Evolutionary conservation across 2,888 invertebrate species (phyloP).

Genomic region (Eulithis prunata): DNA sequence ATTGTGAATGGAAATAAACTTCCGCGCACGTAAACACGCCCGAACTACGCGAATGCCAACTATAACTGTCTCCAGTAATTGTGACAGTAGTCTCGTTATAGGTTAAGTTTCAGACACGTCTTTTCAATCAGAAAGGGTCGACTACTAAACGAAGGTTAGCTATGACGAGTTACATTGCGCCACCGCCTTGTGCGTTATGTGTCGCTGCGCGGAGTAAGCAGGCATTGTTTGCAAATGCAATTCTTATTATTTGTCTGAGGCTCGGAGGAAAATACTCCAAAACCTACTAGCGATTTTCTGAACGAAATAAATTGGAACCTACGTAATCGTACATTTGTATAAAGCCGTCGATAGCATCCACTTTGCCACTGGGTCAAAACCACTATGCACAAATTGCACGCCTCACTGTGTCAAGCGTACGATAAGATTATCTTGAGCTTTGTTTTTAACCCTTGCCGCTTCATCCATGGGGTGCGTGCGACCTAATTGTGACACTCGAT

Average conservation of each 20-base stretch:
- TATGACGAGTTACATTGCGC: too few species aligned
- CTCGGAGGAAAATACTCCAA: too few species aligned
- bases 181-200: too few species aligned
- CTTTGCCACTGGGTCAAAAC: neutral
- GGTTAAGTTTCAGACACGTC: neutral
- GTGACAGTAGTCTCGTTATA: neutral
- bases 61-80: conserved; percentile 13
- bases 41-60: conserved; percentile 17
- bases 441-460: conserved; percentile 20
- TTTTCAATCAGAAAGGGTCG: neutral
- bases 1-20: conserved; percentile 34
- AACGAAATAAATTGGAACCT: too few species aligned
- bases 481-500: conserved; percentile 37
- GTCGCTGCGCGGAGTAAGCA: too few species aligned
- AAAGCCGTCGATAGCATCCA: neutral
- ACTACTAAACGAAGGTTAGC: too few species aligned
- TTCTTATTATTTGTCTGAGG: too few species aligned
- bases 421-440: conserved; percentile 1
- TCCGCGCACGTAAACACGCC: conserved; percentile 31
- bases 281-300: too few species aligned
- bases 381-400: neutral
- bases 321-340: too few species aligned
- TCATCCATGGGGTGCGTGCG: conserved; percentile 35
- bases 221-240: too few species aligned
- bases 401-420: conserved; percentile 3